phyloP scores from a whole-genome alignment of 1,140 invertebrate species.

The Hestina assimilis region DNA sequence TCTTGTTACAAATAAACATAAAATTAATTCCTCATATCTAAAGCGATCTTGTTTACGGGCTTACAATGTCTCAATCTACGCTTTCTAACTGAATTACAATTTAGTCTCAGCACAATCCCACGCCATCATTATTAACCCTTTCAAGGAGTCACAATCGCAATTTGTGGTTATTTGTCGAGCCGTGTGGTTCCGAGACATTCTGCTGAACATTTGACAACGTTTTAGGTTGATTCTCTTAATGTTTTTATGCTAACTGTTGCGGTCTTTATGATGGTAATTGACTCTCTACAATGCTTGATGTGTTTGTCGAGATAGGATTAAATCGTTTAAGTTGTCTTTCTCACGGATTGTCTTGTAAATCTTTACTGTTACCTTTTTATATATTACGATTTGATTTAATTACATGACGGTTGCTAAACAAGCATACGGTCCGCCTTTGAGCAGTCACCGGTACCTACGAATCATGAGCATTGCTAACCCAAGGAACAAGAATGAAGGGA shows the following conservation, averaged over 20 bases:
- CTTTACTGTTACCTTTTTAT: neutral
- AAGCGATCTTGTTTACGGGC: conserved; percentile 38
- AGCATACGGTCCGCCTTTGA: too few relatives aligned
- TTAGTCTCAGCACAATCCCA: conserved; percentile 51
- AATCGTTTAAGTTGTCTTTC: conserved; percentile 30
- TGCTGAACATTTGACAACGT: conserved; percentile 46
- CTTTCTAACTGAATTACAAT: conserved; percentile 65
- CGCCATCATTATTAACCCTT: conserved; percentile 71
- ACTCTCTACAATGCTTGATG: conserved; percentile 30
- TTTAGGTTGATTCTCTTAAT: conserved; percentile 60
- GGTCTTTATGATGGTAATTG: conserved; percentile 42
- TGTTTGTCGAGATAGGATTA: conserved; percentile 31
- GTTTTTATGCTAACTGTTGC: conserved; percentile 49
- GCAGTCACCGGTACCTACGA: too few relatives aligned
- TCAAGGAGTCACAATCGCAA: conserved; percentile 68
- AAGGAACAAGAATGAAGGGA: too few relatives aligned
- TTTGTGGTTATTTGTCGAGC: conserved; percentile 69
- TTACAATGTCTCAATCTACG: conserved; percentile 70
- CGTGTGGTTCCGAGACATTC: conserved; percentile 44
- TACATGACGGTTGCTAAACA: too few relatives aligned
- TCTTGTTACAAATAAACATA: conserved; percentile 14
- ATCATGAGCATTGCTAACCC: too few relatives aligned
- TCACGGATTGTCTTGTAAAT: conserved; percentile 13
- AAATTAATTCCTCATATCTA: conserved; percentile 9
- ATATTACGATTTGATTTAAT: too few relatives aligned